Evolutionary conservation across 2,888 invertebrate species (phyloP).

Genomic region (Endotricha flammealis): DNA sequence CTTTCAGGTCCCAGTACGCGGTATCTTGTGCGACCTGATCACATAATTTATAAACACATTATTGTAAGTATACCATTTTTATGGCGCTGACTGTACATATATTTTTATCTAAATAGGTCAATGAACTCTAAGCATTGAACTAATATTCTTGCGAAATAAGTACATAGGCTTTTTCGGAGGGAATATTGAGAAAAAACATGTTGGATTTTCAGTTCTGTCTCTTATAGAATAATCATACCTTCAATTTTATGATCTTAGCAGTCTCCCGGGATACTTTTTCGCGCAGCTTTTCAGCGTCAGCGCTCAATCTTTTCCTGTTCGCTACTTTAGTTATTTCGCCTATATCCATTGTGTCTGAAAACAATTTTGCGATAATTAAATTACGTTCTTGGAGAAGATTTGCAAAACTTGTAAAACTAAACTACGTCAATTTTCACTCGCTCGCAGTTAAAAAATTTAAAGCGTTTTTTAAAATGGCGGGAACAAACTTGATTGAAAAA

Average conservation of each 20-base stretch:
- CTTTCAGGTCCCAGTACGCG: constrained; percentile 60
- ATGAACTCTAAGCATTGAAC: background rate
- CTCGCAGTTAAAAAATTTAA: too few species aligned
- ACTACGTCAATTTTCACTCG: too few species aligned
- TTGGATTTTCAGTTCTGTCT: background rate
- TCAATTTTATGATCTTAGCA: constrained; percentile 55
- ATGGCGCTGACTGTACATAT: background rate
- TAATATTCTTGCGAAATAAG: too few species aligned
- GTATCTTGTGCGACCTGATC: constrained; percentile 61
- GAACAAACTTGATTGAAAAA: too few species aligned
- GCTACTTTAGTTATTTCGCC: constrained; percentile 46
- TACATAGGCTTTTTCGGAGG: too few species aligned
- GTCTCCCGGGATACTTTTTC: constrained; percentile 56
- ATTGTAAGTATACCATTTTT: background rate
- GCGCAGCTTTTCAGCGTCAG: constrained; percentile 50
- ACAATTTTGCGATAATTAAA: too few species aligned
- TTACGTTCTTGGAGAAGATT: too few species aligned
- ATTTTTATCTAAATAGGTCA: background rate
- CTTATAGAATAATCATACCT: constrained; percentile 32
- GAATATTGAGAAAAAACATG: too few species aligned
- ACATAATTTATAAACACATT: background rate
- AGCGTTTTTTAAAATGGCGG: too few species aligned
- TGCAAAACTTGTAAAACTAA: too few species aligned
- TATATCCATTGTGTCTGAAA: constrained; percentile 48
- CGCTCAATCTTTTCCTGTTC: constrained; percentile 45